Conservation (phyloP, 53 echinoderm and acorn worm genomes). For the Astropecten irregularis region DNA sequence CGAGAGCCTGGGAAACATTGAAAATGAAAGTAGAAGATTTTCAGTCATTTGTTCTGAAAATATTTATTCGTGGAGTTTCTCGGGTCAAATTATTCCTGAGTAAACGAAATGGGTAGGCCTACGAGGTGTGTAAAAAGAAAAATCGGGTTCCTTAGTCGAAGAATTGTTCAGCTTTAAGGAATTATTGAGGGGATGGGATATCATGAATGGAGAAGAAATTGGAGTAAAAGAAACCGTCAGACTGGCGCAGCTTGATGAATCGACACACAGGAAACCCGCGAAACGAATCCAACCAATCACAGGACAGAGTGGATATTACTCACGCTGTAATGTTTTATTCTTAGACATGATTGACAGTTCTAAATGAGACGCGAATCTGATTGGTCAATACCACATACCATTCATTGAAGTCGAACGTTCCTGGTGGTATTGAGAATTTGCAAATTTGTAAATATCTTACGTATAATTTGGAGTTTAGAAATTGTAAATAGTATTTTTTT, state of each 20-base stretch:
- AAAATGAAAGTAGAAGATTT: not conserved
- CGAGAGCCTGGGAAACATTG: not conserved
- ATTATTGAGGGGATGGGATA: no score
- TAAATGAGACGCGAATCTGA: constrained; percentile 24
- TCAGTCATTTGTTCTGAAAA: not conserved
- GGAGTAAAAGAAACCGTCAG: constrained; percentile 42
- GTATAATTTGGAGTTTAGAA: no score
- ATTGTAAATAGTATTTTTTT: no score
- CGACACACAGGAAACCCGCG: constrained; percentile 68
- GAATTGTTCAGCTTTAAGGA: no score
- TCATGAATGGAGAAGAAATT: constrained; percentile 50
- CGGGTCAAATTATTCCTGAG: not conserved
- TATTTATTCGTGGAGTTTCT: not conserved
- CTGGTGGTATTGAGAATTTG: constrained; percentile 33
- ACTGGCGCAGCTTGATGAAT: constrained; percentile 39
- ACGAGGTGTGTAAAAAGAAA: no score
- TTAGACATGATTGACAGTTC: constrained; percentile 78
- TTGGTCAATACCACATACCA: constrained; percentile 78
- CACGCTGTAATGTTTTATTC: constrained; percentile 60
- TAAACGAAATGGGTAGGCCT: not conserved
- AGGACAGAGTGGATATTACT: constrained; percentile 43
- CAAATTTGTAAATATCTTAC: not conserved
- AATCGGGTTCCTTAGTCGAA: no score
- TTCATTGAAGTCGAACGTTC: constrained; percentile 84
- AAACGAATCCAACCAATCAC: constrained; percentile 51